These are phyloP conservation scores for Phasianus colchicus DNA, from an alignment of 2,113 vertebrate genomes.

Conservation along the genomic window DNA sequence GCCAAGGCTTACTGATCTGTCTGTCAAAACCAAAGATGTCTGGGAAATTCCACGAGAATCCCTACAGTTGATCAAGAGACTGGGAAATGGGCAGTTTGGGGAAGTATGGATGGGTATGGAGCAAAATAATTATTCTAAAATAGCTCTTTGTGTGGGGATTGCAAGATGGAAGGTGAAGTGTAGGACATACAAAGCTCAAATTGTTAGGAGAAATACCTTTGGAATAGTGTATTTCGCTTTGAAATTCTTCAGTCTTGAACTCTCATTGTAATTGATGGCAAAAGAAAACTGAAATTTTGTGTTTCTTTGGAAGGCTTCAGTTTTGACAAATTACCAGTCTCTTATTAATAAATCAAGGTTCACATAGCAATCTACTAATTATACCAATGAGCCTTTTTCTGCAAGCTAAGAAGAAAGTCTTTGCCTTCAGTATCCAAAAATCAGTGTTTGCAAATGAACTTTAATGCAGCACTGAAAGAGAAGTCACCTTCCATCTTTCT, in stretches of 20 bases:
- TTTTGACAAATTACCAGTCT: constrained; percentile 50
- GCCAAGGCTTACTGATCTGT: constrained; percentile 97
- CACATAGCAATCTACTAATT: constrained; percentile 1
- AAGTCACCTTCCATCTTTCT: constrained; percentile 84
- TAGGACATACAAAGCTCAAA: neutral
- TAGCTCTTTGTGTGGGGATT: constrained; percentile 68
- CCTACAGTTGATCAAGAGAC: constrained; percentile 96
- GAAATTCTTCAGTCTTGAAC: constrained; percentile 53
- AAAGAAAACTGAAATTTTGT: constrained; percentile 8
- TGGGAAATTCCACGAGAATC: constrained; percentile 98
- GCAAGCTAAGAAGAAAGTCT: neutral
- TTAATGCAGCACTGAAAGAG: neutral
- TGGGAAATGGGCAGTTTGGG: constrained; percentile 99
- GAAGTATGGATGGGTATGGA: constrained; percentile 99
- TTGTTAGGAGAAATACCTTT: neutral
- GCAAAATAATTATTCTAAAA: constrained; percentile 73
- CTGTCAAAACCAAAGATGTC: constrained; percentile 99
- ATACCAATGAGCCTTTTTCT: neutral
- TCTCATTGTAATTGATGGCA: constrained; percentile 41
- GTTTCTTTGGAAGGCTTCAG: constrained; percentile 25
- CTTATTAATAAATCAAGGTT: constrained; percentile 38
- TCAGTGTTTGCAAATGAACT: constrained; percentile 23
- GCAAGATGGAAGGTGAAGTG: constrained; percentile 81
- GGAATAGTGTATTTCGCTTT: constrained; percentile 1
- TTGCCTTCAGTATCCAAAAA: neutral